Evolutionary conservation across 2,888 invertebrate species (phyloP), one percentile per base, ranked within the genome.

Genomic region (Craniophora ligustri): DNA sequence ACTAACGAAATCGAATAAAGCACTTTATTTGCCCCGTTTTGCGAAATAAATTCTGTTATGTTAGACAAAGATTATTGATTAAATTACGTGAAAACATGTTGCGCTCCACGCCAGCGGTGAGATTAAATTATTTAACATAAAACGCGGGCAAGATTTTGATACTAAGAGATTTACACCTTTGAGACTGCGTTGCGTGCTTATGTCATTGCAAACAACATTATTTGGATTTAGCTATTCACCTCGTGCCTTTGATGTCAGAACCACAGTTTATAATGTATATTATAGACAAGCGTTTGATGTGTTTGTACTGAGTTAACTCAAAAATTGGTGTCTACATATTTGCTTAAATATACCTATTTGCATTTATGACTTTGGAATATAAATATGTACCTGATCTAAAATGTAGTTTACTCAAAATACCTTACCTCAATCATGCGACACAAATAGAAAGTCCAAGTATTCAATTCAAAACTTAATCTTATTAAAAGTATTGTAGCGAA

Each of bases 41-140:
- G 54, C 56, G 62, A 75, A 73, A 78, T 75, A 78, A 77, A 82
- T 81, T 81, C 62, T 70, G 75, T 80, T 78, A 77, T 70, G 73
- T 78, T 78, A 82, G 74, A 74, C 79, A 75, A 78, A 82, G 81
- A 79, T 85, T 84, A 87, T 87, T 87, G 85, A 88, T 87, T 86
- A 85, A 87, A 87, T 87, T 84, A 85, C 75, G 71, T 68, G 80
- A 80, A 84, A 83, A 84, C 84, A 85, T 84, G 84, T 82, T 85
- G 79, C 79, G 76, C 74, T 77, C 80, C 78, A 77, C 78, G 81
- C 76, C 76, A 74, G 71, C 75, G 74, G 72, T 70, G 73, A 81
- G 84, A 88, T 89, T 88, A 86, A 85, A 87, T 88, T 87, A 87
- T 81, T 86, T 87, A 82, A 82, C 86, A 84, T 85, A 85, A 87